Evolutionary conservation across 2,888 invertebrate species (phyloP).

Genomic region (Camponotus fellah): DNA sequence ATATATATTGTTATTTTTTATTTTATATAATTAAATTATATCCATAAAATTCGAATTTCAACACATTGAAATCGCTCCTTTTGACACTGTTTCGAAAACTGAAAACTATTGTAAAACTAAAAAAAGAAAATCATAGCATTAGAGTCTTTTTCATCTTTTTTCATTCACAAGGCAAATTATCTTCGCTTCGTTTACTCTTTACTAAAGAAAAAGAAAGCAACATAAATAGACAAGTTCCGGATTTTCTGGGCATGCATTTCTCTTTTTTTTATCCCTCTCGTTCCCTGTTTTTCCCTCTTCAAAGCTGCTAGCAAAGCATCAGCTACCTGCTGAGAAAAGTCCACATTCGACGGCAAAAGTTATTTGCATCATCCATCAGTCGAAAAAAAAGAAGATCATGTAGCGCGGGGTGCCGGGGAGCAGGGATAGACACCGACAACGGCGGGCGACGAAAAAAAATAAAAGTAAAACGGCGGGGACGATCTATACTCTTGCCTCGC

Average conservation of each 20-base stretch:
- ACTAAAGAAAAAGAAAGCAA: neutral
- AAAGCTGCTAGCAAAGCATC: conserved; percentile 73
- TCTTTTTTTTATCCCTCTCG: conserved; percentile 48
- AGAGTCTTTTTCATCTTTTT: neutral
- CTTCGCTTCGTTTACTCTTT: neutral
- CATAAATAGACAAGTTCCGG: neutral
- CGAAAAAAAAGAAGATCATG: conserved; percentile 64
- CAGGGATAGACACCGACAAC: conserved; percentile 59
- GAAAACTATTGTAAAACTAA: too few relatives aligned
- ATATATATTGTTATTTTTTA: neutral
- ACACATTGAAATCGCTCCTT: neutral
- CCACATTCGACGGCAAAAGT: conserved; percentile 76
- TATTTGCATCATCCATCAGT: conserved; percentile 85
- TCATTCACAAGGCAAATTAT: neutral
- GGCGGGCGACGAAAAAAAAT: conserved; percentile 48
- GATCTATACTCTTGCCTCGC: conserved; percentile 49
- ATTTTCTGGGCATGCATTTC: conserved; percentile 51
- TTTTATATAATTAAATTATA: neutral
- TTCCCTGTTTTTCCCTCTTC: conserved; percentile 55
- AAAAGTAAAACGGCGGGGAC: conserved; percentile 41
- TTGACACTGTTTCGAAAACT: neutral
- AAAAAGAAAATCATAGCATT: neutral
- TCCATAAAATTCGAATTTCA: neutral
- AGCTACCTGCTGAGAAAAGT: conserved; percentile 84
- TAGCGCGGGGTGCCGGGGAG: conserved; percentile 53